A percentile compares a stretch with the other conserved stretches of the same genome.
Evolutionary conservation across 1,140 invertebrate genomes (phyloP).

Genomic region (Aculops lycopersici): DNA sequence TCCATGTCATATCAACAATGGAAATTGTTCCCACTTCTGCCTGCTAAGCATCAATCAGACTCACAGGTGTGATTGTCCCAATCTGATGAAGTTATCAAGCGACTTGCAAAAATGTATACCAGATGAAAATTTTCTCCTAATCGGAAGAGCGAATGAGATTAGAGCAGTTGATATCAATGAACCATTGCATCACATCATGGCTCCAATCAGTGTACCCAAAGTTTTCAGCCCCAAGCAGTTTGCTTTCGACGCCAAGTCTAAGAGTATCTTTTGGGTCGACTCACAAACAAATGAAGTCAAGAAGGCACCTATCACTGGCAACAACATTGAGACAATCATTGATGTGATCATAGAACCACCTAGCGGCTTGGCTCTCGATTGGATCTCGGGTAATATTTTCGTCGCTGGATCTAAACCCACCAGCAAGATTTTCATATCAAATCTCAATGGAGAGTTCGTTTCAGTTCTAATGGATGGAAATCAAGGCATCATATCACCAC

Average conservation of each 20-base stretch:
- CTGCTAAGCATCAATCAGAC: constrained; percentile 25
- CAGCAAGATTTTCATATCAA: constrained; percentile 26
- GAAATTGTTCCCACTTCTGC: constrained; percentile 28
- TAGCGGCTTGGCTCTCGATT: constrained; percentile 31
- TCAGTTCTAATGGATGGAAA: constrained; percentile 18
- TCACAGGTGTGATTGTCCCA: constrained; percentile 36
- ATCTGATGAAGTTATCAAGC: constrained; percentile 30
- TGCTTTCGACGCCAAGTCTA: constrained; percentile 29
- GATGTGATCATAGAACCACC: constrained; percentile 24
- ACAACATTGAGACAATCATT: constrained; percentile 30
- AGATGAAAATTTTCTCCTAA: constrained; percentile 38
- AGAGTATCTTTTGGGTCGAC: constrained; percentile 44
- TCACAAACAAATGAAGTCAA: constrained; percentile 35
- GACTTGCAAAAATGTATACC: constrained; percentile 31
- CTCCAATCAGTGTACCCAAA: constrained; percentile 28
- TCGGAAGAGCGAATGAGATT: constrained; percentile 37
- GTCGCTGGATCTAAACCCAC: constrained; percentile 20
- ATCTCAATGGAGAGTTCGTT: constrained; percentile 32
- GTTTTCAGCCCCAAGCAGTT: constrained; percentile 25
- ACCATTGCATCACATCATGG: constrained; percentile 38
- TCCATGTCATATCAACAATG: constrained; percentile 24
- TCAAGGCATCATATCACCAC: constrained; percentile 14
- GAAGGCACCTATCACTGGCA: constrained; percentile 28
- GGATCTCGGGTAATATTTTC: constrained; percentile 38
- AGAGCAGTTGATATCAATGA: constrained; percentile 40